Percentiles rank a stretch among this genome's conserved stretches.
These are phyloP conservation scores for Albula goreensis DNA, from an alignment of 2,113 vertebrate species.

Conservation along the genomic window DNA sequence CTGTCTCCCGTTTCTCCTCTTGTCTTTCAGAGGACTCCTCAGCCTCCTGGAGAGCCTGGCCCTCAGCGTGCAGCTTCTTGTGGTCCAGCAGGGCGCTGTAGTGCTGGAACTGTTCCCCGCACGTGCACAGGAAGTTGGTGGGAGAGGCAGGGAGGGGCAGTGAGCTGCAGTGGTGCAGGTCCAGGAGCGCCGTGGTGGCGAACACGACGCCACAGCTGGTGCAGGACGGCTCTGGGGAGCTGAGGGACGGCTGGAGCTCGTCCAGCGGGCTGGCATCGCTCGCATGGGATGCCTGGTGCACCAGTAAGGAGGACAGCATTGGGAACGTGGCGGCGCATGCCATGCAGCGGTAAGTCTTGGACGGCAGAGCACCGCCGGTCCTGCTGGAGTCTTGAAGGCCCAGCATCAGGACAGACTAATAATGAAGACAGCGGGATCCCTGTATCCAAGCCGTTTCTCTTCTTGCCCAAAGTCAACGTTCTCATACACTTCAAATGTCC, in stretches of 20 bases:
- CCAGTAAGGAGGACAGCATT: conserved; percentile 67
- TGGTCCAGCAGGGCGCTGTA: conserved; percentile 60
- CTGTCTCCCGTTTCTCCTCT: conserved; percentile 10
- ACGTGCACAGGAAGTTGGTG: conserved; percentile 61
- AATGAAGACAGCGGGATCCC: conserved; percentile 14
- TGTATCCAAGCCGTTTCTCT: not conserved
- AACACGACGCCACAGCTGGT: conserved; percentile 43
- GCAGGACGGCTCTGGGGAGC: conserved; percentile 43
- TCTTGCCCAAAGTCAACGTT: not conserved
- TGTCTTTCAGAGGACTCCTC: conserved; percentile 27
- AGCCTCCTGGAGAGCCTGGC: conserved; percentile 31
- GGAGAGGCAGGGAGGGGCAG: conserved; percentile 38
- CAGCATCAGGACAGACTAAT: conserved; percentile 56
- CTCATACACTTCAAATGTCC: not conserved
- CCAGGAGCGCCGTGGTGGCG: conserved; percentile 46
- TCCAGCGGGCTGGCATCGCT: conserved; percentile 38
- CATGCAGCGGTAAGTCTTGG: conserved; percentile 70
- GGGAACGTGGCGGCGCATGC: conserved; percentile 71
- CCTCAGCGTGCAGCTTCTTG: conserved; percentile 49
- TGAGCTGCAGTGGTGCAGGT: conserved; percentile 34
- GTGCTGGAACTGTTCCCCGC: conserved; percentile 64
- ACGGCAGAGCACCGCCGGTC: conserved; percentile 41
- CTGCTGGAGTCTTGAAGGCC: conserved; percentile 63
- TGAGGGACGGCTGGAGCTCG: conserved; percentile 33
- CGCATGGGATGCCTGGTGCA: conserved; percentile 63